Conservation (phyloP, 1,140 invertebrate species). For the Zeugodacus cucurbitae region DNA sequence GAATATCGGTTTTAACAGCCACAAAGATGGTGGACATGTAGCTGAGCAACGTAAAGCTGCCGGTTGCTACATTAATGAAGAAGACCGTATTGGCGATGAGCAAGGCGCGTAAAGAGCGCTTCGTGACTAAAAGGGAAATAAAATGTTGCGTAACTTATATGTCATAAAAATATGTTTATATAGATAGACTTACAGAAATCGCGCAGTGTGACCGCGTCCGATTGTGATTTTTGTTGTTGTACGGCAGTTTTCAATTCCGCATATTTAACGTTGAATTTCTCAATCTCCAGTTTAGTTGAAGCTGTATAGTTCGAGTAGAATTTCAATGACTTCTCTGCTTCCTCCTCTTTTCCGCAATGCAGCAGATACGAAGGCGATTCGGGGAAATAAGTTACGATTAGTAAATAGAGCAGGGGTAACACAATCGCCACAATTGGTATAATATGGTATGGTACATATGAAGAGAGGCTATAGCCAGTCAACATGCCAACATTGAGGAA, state of each 20-base stretch:
- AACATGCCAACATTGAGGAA: constrained; percentile 55
- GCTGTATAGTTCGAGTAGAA: constrained; percentile 56
- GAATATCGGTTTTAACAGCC: constrained; percentile 70
- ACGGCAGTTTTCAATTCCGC: constrained; percentile 54
- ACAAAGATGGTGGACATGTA: constrained; percentile 72
- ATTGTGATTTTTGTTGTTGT: constrained; percentile 48
- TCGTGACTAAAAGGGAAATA: constrained; percentile 49
- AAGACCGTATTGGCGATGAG: constrained; percentile 54
- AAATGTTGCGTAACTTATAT: background rate
- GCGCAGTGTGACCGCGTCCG: constrained; percentile 5
- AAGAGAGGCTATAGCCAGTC: constrained; percentile 55
- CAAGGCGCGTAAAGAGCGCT: constrained; percentile 50
- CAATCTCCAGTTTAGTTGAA: constrained; percentile 46
- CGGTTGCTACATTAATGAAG: constrained; percentile 56
- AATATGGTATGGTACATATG: constrained; percentile 54
- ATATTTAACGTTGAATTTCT: constrained; percentile 51
- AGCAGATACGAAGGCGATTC: constrained; percentile 58
- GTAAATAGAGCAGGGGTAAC: constrained; percentile 51
- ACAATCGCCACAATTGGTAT: constrained; percentile 53
- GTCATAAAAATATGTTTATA: background rate
- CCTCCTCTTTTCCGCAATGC: constrained; percentile 45
- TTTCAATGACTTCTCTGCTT: constrained; percentile 52
- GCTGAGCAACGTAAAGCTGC: constrained; percentile 58
- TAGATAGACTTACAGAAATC: constrained; percentile 57
- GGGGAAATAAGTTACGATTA: constrained; percentile 50